Evolutionary conservation across 2,888 invertebrate species (phyloP).

Genomic region (Caenorhabditis sp.): DNA sequence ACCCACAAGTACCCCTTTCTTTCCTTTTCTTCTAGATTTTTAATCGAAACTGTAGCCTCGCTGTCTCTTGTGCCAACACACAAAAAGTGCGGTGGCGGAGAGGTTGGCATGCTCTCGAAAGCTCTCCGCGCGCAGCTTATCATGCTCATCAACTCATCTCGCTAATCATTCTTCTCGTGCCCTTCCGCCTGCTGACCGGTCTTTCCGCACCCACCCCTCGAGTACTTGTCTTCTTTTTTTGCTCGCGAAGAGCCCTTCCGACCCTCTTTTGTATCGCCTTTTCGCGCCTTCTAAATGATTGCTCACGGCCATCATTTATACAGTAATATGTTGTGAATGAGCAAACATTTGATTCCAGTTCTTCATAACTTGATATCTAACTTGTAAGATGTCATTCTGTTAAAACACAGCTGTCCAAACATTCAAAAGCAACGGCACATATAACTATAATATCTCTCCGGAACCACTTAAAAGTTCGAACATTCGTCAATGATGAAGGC

Average conservation of each 20-base stretch:
- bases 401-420: no score
- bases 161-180: slow-evolving; percentile 27
- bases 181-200: slow-evolving; percentile 49
- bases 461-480: no score
- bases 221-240: slow-evolving; percentile 28
- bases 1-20: slow-evolving; percentile 22
- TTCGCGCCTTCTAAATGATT: slow-evolving; percentile 20
- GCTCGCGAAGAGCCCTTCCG: neutral
- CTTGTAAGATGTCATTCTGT: no score
- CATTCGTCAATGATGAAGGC: no score
- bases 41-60: slow-evolving; percentile 5
- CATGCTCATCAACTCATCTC: slow-evolving; percentile 52
- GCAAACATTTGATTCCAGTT: neutral
- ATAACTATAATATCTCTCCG: no score
- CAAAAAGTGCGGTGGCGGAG: slow-evolving; percentile 4
- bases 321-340: no score
- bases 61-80: neutral
- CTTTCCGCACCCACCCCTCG: slow-evolving; percentile 32
- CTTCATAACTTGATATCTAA: no score
- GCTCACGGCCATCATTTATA: no score
- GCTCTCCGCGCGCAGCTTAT: slow-evolving; percentile 35
- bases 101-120: slow-evolving; percentile 23
- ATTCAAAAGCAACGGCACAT: slow-evolving; percentile 23
- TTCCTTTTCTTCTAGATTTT: neutral
- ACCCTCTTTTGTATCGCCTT: slow-evolving; percentile 25